Evolutionary conservation across 92 coral and sea anemone genomes (phyloP), one percentile per base, ranked within the genome.

Genomic region (Phenganax stokvisi): DNA sequence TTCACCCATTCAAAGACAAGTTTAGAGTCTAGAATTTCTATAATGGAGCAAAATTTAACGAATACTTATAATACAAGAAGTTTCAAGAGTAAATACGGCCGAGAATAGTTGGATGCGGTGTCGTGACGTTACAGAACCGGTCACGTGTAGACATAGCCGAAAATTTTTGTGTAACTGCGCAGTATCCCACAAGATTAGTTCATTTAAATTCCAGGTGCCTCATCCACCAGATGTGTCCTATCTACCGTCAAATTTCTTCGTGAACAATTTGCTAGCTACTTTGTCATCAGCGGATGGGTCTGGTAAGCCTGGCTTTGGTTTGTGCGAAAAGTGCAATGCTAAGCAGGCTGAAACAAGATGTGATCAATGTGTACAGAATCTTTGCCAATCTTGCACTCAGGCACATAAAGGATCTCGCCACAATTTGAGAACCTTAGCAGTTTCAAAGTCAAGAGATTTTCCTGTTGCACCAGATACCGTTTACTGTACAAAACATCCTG

Each of bases 301-400:
- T 52, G 7, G 70, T 16, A 56, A 76, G 12, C 31, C 81, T 0
- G 81, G 17, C 27, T 57, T 66, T 30, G n/a, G 71, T 51, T 9
- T 15, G 25, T 90, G 93, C 51, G 93, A 90, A 7, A 85, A 60
- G 75, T 90, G 93, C 73, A 83, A 84, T 62, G 74, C 56, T 6
- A 91, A 90, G 37, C 10, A 77, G 3, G 89, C 87, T 9, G 57
- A 66, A 15, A 84, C 81, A 56, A 72, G 91, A 30, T 90, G 93
- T 72, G 20, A 81, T 9, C 80, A 81, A 3, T 90, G 93, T 59
- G 57, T 37, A 4, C 60, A 79, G 13, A 88, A 85, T 72, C 81
- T 90, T 20, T 20, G 25, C 25, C 25, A 20, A 20, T 20, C 25
- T 20, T 20, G 25, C 25, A 20, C 25, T 20, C 25, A 20, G 25